Conservation (phyloP, 2,888 invertebrate species). For the Thymelicus lineola region DNA sequence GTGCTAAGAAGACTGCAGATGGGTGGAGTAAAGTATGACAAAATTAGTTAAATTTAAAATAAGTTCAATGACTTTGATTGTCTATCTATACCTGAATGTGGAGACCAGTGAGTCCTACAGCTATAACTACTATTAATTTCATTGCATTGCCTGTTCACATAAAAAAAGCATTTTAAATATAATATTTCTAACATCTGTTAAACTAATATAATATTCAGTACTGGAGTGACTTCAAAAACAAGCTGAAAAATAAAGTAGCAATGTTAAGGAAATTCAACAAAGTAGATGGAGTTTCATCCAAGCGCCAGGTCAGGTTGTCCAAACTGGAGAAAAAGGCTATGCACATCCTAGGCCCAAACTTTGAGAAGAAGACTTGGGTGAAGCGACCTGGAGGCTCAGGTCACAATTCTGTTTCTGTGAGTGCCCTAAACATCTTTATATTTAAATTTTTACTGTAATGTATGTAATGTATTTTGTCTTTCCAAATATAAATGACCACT, state of each 20-base stretch:
- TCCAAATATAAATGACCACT: no score
- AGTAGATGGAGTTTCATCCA: slow-evolving; percentile 44
- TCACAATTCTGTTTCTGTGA: slow-evolving; percentile 52
- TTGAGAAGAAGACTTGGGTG: slow-evolving; percentile 53
- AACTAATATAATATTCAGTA: slow-evolving; percentile 56
- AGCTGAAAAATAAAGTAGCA: slow-evolving; percentile 64
- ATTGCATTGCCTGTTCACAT: no score
- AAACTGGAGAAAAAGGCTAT: slow-evolving; percentile 65
- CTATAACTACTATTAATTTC: no score
- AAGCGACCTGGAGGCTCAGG: slow-evolving; percentile 43
- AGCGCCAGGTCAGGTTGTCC: slow-evolving; percentile 56
- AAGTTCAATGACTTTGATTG: background rate
- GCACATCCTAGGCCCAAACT: slow-evolving; percentile 63
- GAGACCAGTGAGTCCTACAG: no score
- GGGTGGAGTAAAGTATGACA: slow-evolving; percentile 67
- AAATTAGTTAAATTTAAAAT: background rate
- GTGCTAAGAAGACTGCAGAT: slow-evolving; percentile 60
- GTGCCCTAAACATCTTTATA: slow-evolving; percentile 33
- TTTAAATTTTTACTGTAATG: no score
- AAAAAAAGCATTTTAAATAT: no score
- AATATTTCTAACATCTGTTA: no score
- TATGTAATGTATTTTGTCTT: no score
- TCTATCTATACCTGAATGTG: background rate
- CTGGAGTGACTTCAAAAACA: slow-evolving; percentile 75
- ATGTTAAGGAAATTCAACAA: slow-evolving; percentile 54